Percentiles rank a stretch among this genome's conserved stretches.
Conservation (phyloP, 2,113 vertebrate genomes). For the Origma solitaria region DNA sequence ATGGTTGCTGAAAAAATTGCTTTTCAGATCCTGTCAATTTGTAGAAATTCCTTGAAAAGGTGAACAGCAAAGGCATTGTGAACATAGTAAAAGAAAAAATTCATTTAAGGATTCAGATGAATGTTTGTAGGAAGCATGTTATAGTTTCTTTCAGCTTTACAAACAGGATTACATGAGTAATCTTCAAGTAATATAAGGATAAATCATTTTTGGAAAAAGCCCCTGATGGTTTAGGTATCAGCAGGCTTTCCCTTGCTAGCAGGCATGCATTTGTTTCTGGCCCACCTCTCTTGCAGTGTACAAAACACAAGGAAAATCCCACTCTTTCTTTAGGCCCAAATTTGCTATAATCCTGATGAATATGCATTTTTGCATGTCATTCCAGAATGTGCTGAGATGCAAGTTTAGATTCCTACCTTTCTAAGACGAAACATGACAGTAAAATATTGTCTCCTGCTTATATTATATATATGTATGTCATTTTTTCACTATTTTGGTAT, state of each 20-base stretch:
- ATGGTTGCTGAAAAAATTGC: neutral
- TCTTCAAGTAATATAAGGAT: constrained; percentile 52
- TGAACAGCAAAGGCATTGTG: neutral
- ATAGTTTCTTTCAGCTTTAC: constrained; percentile 39
- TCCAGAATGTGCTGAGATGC: neutral
- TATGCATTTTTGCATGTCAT: neutral
- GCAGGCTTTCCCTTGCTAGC: constrained; percentile 45
- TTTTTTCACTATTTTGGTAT: neutral
- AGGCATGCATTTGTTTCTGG: constrained; percentile 36
- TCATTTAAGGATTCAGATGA: constrained; percentile 8
- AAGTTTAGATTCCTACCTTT: neutral
- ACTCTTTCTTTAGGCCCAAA: constrained; percentile 16
- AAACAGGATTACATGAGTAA: constrained; percentile 66
- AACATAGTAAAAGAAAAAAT: neutral
- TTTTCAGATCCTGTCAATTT: neutral
- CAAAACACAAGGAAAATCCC: constrained; percentile 26
- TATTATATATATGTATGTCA: rapidly evolving
- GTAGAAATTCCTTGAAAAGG: neutral
- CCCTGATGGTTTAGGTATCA: constrained; percentile 34
- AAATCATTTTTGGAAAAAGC: constrained; percentile 45
- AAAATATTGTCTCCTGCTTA: neutral
- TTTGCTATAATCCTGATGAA: constrained; percentile 27
- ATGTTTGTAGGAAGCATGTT: neutral
- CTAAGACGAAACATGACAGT: neutral
- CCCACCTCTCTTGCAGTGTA: neutral